Conservation (phyloP, 2,797 vertebrate species). For the Limosa lapponica region DNA sequence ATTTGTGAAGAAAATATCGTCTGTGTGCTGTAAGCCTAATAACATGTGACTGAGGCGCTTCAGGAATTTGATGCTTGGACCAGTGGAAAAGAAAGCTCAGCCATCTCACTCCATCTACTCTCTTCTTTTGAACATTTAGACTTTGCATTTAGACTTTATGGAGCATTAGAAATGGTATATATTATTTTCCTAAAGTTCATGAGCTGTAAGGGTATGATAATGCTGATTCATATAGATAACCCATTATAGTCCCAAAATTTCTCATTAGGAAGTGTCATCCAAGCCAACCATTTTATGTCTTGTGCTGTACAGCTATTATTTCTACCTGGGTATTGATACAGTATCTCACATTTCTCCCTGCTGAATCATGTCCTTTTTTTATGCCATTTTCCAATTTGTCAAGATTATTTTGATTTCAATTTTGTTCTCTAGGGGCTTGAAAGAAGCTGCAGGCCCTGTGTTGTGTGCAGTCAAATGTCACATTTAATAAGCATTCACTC, state of each 20-base stretch:
- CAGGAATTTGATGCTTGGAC: background rate
- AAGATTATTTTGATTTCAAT: background rate
- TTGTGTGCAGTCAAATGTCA: background rate
- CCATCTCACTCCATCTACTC: background rate
- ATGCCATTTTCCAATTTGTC: background rate
- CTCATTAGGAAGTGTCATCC: background rate
- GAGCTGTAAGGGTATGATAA: background rate
- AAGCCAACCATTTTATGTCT: background rate
- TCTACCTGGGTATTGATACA: background rate
- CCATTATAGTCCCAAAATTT: background rate
- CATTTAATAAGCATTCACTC: background rate
- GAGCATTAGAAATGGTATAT: background rate
- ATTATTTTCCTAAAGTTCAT: background rate
- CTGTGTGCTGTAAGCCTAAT: background rate
- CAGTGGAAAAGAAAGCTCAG: background rate
- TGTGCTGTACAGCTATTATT: background rate
- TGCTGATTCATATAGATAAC: background rate
- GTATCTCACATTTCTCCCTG: background rate
- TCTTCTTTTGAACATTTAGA: background rate
- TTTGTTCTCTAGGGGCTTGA: background rate
- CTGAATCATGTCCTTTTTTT: background rate
- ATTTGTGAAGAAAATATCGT: background rate
- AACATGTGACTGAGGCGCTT: background rate
- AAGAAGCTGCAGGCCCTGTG: background rate
- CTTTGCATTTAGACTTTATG: background rate